phyloP scores from a whole-genome alignment of 2,888 invertebrate genomes.

The Junonia oenone region DNA sequence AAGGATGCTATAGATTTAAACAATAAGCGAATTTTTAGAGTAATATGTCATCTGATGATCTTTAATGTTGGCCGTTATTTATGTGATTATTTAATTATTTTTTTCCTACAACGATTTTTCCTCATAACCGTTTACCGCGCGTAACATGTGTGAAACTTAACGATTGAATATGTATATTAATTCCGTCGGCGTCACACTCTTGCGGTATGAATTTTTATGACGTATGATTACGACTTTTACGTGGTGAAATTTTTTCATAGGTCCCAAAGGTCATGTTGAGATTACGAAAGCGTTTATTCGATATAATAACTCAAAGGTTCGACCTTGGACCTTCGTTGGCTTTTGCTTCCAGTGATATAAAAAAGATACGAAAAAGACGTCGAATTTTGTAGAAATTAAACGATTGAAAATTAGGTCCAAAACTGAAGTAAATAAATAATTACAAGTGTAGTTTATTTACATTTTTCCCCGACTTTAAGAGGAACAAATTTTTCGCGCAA shows the following conservation, averaged over 20 bases:
- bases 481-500: too few relatives aligned
- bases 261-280: slow-evolving; percentile 17
- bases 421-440: too few relatives aligned
- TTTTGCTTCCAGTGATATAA: background rate
- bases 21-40: too few relatives aligned
- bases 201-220: slow-evolving; percentile 25
- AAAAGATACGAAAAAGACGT: background rate
- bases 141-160: slow-evolving; percentile 3
- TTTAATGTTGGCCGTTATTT: too few relatives aligned
- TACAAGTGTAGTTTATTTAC: too few relatives aligned
- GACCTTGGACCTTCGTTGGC: background rate
- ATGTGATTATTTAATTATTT: too few relatives aligned
- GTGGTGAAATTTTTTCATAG: slow-evolving; percentile 20
- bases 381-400: too few relatives aligned
- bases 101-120: too few relatives aligned
- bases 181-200: slow-evolving; percentile 20
- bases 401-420: too few relatives aligned
- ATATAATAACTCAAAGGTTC: background rate
- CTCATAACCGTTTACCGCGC: background rate
- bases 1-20: too few relatives aligned
- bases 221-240: slow-evolving; percentile 19
- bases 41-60: too few relatives aligned
- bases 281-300: slow-evolving; percentile 13
- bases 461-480: too few relatives aligned
- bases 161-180: slow-evolving; percentile 21